Percentiles rank a stretch among this genome's conserved stretches.
These are phyloP conservation scores for Tylochromis polylepis DNA, from an alignment of 2,113 vertebrate species.

Conservation along the genomic window DNA sequence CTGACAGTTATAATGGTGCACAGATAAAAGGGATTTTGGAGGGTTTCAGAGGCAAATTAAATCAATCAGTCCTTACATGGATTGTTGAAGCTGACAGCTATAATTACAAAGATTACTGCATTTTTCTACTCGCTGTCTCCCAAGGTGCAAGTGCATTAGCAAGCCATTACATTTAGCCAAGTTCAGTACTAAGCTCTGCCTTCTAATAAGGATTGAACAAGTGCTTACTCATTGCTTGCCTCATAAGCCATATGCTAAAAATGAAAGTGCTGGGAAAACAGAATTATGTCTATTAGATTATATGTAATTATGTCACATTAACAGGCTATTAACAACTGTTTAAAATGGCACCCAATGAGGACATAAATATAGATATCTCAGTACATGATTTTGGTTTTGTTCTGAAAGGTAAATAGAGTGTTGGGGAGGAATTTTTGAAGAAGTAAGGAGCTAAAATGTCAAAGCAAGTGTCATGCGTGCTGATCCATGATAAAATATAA, in stretches of 20 bases:
- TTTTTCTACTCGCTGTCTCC: neutral
- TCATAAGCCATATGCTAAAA: neutral
- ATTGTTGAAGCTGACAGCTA: slow-evolving; percentile 16
- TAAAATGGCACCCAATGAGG: neutral
- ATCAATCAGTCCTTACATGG: neutral
- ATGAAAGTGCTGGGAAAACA: neutral
- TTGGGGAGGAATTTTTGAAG: neutral
- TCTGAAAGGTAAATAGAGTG: neutral
- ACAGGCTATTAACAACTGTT: neutral
- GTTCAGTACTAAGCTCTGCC: neutral
- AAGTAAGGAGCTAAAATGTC: neutral
- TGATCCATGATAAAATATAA: neutral
- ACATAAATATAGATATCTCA: neutral
- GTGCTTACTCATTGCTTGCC: neutral
- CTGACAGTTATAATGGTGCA: neutral
- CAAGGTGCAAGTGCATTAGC: neutral
- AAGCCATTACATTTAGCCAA: neutral
- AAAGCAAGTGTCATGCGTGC: neutral
- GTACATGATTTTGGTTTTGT: neutral
- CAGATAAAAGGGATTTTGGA: neutral
- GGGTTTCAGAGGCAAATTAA: slow-evolving; percentile 1
- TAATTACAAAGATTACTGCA: slow-evolving; percentile 1
- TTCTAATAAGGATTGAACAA: neutral
- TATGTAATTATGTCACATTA: neutral
- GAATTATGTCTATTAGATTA: neutral